phyloP scores from a whole-genome alignment of 2,888 invertebrate genomes.

The Lingula anatina region DNA sequence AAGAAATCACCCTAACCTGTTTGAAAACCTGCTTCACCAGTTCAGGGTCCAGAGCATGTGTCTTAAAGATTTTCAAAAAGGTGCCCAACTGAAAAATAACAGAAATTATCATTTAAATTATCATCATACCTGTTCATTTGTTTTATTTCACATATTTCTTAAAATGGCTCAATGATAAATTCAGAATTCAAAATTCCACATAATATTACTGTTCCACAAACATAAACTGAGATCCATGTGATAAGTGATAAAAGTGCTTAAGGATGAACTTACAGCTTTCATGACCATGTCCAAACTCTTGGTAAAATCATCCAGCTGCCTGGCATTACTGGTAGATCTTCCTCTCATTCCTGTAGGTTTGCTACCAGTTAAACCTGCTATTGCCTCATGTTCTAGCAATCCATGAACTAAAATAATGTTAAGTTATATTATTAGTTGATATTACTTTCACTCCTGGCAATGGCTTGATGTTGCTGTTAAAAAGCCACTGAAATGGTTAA shows the following conservation, averaged over 20 bases:
- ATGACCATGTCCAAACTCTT: too few species aligned
- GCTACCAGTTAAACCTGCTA: conserved; percentile 64
- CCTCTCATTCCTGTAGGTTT: conserved; percentile 58
- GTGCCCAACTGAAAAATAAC: conserved; percentile 42
- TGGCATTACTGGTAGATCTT: conserved; percentile 33
- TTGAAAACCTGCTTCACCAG: conserved; percentile 78
- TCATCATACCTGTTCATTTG: too few species aligned
- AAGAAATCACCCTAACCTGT: conserved; percentile 67
- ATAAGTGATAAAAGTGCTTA: neutral
- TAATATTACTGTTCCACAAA: too few species aligned
- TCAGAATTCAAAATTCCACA: too few species aligned
- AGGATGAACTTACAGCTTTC: conserved; percentile 26
- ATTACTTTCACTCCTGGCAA: conserved; percentile 55
- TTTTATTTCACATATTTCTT: too few species aligned
- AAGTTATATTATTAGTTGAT: conserved; percentile 30
- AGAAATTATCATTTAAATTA: neutral
- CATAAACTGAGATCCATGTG: too few species aligned
- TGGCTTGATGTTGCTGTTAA: too few species aligned
- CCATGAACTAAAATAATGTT: conserved; percentile 66
- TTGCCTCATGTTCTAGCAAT: conserved; percentile 88
- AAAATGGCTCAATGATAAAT: too few species aligned
- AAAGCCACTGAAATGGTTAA: too few species aligned
- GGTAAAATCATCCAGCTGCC: conserved; percentile 38
- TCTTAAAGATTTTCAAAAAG: conserved; percentile 43
- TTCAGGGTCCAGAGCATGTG: conserved; percentile 71